A percentile compares a stretch with the other conserved stretches of the same genome.
Evolutionary conservation across 2,888 invertebrate genomes (phyloP).

Genomic region (Taenaris catops): DNA sequence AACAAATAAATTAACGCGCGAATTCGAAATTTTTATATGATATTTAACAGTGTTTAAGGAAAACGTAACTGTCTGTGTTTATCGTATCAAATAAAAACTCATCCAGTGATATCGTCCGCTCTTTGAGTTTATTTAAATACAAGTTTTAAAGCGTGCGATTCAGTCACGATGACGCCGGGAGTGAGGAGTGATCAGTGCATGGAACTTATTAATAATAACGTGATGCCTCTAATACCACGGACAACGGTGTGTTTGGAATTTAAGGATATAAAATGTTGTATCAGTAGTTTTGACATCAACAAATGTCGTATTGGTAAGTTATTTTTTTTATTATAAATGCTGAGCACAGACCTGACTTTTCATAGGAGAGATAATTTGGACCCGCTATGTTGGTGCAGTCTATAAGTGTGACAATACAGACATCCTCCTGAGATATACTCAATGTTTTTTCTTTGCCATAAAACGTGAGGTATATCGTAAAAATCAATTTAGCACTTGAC

Average conservation of each 20-base stretch:
- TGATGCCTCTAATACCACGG: slow-evolving; percentile 66
- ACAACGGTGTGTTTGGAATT: slow-evolving; percentile 85
- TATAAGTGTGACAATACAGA: not conserved
- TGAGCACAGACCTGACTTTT: too few species aligned
- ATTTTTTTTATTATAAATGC: not conserved
- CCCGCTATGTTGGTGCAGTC: not conserved
- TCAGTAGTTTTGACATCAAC: slow-evolving; percentile 77
- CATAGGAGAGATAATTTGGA: too few species aligned
- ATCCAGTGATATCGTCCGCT: not conserved
- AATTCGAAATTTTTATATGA: too few species aligned
- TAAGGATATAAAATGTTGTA: slow-evolving; percentile 82
- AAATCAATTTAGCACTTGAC: too few species aligned
- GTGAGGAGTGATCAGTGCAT: slow-evolving; percentile 40
- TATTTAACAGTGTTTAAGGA: too few species aligned
- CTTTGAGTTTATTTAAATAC: not conserved
- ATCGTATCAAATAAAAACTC: too few species aligned
- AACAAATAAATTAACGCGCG: too few species aligned
- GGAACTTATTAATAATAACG: slow-evolving; percentile 57
- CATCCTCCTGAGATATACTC: too few species aligned
- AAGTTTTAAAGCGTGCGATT: not conserved
- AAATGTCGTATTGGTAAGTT: slow-evolving; percentile 82
- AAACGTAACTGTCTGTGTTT: not conserved
- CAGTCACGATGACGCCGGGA: slow-evolving; percentile 42
- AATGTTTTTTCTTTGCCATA: too few species aligned
- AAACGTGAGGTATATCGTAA: too few species aligned